A percentile compares a stretch with the other conserved stretches of the same genome.
These are phyloP conservation scores for Ursus arctos DNA, from an alignment of 2,113 vertebrate species.

Conservation along the genomic window DNA sequence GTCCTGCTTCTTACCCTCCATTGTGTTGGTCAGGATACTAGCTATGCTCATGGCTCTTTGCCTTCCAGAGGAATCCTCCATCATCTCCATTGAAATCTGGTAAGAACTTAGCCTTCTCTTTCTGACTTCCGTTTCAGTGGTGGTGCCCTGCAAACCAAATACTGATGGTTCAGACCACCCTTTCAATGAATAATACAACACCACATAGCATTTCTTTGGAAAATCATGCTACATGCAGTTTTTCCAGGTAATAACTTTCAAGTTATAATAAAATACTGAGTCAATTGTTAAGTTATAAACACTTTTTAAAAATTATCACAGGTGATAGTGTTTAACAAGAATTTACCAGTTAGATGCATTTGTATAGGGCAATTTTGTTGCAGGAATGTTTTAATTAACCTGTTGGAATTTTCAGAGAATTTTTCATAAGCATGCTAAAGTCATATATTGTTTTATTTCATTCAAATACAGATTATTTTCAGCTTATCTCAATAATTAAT, in stretches of 20 bases:
- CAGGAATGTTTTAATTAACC: conserved; percentile 59
- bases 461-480: conserved; percentile 55
- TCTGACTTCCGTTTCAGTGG: conserved; percentile 93
- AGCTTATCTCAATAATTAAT: not conserved
- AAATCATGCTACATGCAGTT: conserved; percentile 78
- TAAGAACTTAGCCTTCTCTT: conserved; percentile 91
- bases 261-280: conserved; percentile 35
- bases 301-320: not conserved
- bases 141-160: conserved; percentile 91
- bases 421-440: conserved; percentile 60
- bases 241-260: conserved; percentile 39
- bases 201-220: conserved; percentile 56
- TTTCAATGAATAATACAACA: conserved; percentile 61
- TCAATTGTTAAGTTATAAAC: conserved; percentile 26
- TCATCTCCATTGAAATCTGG: conserved; percentile 92
- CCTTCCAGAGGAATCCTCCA: conserved; percentile 91
- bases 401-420: conserved; percentile 47
- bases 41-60: conserved; percentile 95
- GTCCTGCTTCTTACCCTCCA: conserved; percentile 91
- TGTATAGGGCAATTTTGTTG: conserved; percentile 11
- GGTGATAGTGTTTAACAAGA: not conserved
- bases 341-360: conserved; percentile 49
- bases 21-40: conserved; percentile 96
- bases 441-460: conserved; percentile 42
- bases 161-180: conserved; percentile 77